phyloP scores from a whole-genome alignment of 2,888 invertebrate genomes.

The Mylabris sibirica region DNA sequence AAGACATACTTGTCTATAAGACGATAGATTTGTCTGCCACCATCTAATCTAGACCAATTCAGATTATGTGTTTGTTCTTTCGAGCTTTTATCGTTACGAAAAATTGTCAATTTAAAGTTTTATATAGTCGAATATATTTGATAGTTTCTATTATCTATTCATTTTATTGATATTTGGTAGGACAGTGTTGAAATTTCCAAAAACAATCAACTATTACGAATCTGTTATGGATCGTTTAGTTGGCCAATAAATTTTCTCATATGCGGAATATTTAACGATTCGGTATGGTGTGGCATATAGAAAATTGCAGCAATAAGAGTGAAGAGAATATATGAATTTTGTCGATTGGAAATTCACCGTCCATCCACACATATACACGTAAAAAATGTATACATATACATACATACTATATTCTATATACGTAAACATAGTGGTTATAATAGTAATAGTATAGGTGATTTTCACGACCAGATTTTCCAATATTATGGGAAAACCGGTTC shows the following conservation, averaged over 20 bases:
- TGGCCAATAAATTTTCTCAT: conserved; percentile 9
- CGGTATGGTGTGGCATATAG: background rate
- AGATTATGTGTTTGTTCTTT: background rate
- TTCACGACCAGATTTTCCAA: conserved; percentile 11
- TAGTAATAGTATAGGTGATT: background rate
- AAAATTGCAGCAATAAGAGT: conserved; percentile 1
- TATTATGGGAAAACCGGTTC: conserved; percentile 10
- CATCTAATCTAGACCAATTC: background rate
- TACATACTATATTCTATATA: background rate
- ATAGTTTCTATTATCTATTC: background rate
- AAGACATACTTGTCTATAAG: background rate
- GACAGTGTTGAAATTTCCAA: background rate
- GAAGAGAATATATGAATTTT: background rate
- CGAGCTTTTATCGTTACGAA: background rate
- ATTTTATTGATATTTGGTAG: background rate
- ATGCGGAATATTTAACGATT: conserved; percentile 5
- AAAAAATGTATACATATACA: background rate
- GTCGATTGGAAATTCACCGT: background rate
- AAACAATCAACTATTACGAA: background rate
- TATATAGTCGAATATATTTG: background rate
- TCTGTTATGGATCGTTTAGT: conserved; percentile 5
- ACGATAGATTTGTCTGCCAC: background rate
- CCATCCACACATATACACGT: background rate
- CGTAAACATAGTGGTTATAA: background rate
- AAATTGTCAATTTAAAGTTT: background rate